Base-by-base conservation (phyloP, 2,113 vertebrate species). In the Hippolais icterina region DNA sequence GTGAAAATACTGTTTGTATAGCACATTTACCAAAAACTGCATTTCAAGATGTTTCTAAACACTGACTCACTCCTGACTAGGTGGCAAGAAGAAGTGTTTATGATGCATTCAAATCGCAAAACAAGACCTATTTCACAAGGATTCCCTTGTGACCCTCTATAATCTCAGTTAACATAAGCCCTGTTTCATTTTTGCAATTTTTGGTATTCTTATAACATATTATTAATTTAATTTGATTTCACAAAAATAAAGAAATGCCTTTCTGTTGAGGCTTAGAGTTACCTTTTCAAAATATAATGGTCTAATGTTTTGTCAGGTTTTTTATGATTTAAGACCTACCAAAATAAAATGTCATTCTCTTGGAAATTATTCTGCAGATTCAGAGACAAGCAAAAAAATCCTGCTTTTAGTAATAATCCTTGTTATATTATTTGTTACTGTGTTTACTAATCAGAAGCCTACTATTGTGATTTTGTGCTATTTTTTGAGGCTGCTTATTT, bases 31-130 rank as follows among this genome's bases (percentile, higher is more conserved):
- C 64, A 89, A 75, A 89, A 57, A 5, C n/a, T 81, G 14, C 31
- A 25, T 93, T 97, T 92, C 49, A 68, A 23, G 50, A 35, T 39
- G 60, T 60, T 88, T 44, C 56, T 31, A 56, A 33, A 66, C 60
- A 74, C 70, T 86, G 35, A 66, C 52, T 78, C 44, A 50, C n/a
- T 91, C 10, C 41, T 86, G 68, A 66, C 22, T 66, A 52, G 4
- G 10, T 88, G 56, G 66, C 19, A 90, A 87, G 50, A 87, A 83
- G 33, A 89, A 56, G 33, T 50, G n/a, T 53, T 93, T 92, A 61
- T 63, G 75, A 81, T 28, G 9, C 37, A 94, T 54, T 79, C 95
- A 64, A 96, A 68, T 76, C 78, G 14, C 74, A 89, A 90, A 93
- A 14, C 77, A 90, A 78, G 47, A 85, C 23, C 35, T 76, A 25